Base-by-base conservation (phyloP, 2,888 invertebrate genomes). In the Pristionchus arcanus region DNA sequence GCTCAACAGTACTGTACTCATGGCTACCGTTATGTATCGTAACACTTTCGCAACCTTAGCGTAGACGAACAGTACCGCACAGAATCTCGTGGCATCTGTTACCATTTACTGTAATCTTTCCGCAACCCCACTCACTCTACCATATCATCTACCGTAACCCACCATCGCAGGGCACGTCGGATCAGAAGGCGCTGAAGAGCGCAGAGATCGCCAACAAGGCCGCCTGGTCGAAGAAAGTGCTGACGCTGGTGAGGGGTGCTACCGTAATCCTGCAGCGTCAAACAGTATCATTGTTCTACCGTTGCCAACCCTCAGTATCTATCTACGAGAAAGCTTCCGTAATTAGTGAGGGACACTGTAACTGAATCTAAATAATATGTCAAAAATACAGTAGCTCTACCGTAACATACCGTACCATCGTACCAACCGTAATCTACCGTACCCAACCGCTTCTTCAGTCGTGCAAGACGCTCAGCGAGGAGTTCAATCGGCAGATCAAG, bases 401-500 rank as follows among this genome's bases (percentile, higher is more conserved):
- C n/a, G n/a, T n/a, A n/a, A n/a, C n/a, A n/a, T n/a, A n/a, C n/a
- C n/a, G n/a, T 28, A 2, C 28, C 25, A 66, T 25, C 25, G 66
- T 66, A 37, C 21, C 19, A 7, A 71, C 34, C 31, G 37, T 3
- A 37, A 25, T 31, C 68, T 68, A 68, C 31, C n/a, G 68, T 68
- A 68, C 4, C 7, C 68, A 7, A 31, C 7, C 28, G 28, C 7
- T 68, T 68, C 4, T 34, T 49, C 42, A 71, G 71, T 71, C 71
- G 16, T 49, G 42, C 81, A 81, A 81, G 49, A 81, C 81, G n/a
- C 81, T 81, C 81, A 25, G 25, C 49, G 49, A 53, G 81, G 53
- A 49, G 81, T 81, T 81, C 81, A 81, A 81, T 34, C n/a, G 5
- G 25, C 19, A 42, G 5, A 81, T 81, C 49, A 81, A 81, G 81